Evolutionary conservation across 2,113 vertebrate genomes (phyloP), one percentile per base, ranked within the genome.

Genomic region (Pseudorhombus dupliciocellatus): DNA sequence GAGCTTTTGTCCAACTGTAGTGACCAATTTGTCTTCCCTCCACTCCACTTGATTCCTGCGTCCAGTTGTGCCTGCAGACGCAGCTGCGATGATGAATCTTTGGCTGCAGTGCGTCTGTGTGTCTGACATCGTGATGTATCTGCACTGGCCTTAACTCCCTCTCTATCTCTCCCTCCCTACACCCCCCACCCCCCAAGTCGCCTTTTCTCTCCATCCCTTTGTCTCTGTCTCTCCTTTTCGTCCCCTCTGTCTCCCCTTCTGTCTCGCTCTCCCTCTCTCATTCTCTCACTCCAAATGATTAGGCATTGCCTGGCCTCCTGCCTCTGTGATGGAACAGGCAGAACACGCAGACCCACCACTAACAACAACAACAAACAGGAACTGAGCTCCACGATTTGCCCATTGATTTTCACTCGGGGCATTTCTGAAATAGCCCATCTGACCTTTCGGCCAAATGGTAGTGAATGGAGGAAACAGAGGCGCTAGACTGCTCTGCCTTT

Each of bases 41-140:
- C 76, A 72, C 78, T 79, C 73, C 74, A 77, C 81, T 70, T 72
- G 72, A 80, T 88, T 88, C 88, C 82, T 75, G 70, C 73, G 89
- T 90, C 91, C 87, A 85, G 80, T 89, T 84, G 84, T 65, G 92
- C 90, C 91, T 90, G 87, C 89, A 93, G 92, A 92, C 68, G 88
- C 73, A 67, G 91, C 56, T 87, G 84, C 68, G 76, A 93, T 94
- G 93, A 94, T 94, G 90, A 93, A 94, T 94, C 92, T 93, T 79
- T 94, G 92, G 92, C 91, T 90, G 90, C 90, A 88, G 92, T 86
- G 86, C 90, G 90, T 93, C 92, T 92, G 91, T 87, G 88, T 84
- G 75, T 88, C 90, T 93, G 93, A 94, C 93, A 94, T 79, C 30
- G 91, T 93, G 92, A 94, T 94, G 84, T 91, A 94, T 94, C 89